phyloP scores from a whole-genome alignment of 2,888 invertebrate genomes.

The Microctonus brassicae region DNA sequence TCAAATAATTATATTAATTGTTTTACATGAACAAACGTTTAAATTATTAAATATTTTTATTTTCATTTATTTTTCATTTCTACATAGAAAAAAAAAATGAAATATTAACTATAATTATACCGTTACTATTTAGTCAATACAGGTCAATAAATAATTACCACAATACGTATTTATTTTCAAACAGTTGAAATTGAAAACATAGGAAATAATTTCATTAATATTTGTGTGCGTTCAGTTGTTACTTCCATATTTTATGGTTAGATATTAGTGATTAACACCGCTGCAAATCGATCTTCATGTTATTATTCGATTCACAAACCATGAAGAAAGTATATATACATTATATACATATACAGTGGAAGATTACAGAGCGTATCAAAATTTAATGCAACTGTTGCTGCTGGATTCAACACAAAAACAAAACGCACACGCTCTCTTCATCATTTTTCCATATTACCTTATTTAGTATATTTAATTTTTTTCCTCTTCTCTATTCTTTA shows the following conservation, averaged over 20 bases:
- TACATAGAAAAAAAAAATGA: no score
- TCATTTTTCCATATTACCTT: slow-evolving; percentile 10
- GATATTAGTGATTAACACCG: slow-evolving; percentile 20
- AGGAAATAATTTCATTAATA: not conserved
- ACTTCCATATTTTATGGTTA: not conserved
- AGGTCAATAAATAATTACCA: no score
- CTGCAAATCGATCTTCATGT: slow-evolving; percentile 25
- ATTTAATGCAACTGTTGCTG: slow-evolving; percentile 19
- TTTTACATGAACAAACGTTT: no score
- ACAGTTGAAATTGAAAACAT: not conserved
- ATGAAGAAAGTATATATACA: not conserved
- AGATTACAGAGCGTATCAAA: slow-evolving; percentile 18
- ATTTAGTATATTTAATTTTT: slow-evolving; percentile 1
- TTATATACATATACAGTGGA: not conserved
- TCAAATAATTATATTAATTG: no score
- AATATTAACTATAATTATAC: no score
- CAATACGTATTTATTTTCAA: no score
- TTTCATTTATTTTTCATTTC: no score
- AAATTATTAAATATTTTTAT: no score
- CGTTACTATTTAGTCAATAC: no score
- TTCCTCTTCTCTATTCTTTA: not conserved
- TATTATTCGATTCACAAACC: slow-evolving; percentile 24
- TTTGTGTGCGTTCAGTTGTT: not conserved
- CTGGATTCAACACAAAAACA: not conserved
- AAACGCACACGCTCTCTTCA: slow-evolving; percentile 6